Evolutionary conservation across 2,888 invertebrate species (phyloP), one percentile per base, ranked within the genome.

Genomic region (Sinodicranocentrus sp.): DNA sequence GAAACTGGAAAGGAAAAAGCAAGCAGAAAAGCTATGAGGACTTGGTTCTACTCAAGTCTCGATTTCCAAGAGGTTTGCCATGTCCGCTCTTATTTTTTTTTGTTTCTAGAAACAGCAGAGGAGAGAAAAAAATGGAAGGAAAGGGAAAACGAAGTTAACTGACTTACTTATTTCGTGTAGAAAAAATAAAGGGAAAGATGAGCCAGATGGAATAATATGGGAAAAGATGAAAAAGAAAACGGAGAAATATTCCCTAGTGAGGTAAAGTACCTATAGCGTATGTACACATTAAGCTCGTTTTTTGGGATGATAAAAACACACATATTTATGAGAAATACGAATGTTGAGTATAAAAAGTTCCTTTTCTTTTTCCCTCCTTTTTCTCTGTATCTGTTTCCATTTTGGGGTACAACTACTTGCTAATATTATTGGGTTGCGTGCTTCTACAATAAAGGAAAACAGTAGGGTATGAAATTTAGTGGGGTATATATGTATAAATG

Each of bases 91-190:
- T 57, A 57, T 23, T 57, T 57, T 57, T 57, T 57, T 57, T 57
- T 57, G 57, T 57, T 57, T 57, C 57, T 6, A 3, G 57, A 57
- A 57, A 57, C n/a, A 57, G 33, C 33, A 33, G 10, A 48, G n/a
- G n/a, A n/a, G n/a, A n/a, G 17, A 19, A 17, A 52, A 52, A 52
- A 52, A n/a, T 39, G 59, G 33, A 75, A 65, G 57, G 21, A 70
- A 70, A 21, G 59, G 67, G 57, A 67, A 79, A 79, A 79, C 52
- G 61, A 79, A 70, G 70, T 79, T 79, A 79, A 79, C 79, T 79
- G 79, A 63, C 79, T 52, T 63, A 79, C 63, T 70, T 79, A 79
- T 79, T 79, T 79, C 43, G 52, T 63, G 43, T 52, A 6, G 26
- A 44, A 48, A 71, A 33, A 67, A 65, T 54, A 67, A 44, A 52